Evolutionary conservation across 1,140 invertebrate species (phyloP).

Genomic region (Papilio polytes): DNA sequence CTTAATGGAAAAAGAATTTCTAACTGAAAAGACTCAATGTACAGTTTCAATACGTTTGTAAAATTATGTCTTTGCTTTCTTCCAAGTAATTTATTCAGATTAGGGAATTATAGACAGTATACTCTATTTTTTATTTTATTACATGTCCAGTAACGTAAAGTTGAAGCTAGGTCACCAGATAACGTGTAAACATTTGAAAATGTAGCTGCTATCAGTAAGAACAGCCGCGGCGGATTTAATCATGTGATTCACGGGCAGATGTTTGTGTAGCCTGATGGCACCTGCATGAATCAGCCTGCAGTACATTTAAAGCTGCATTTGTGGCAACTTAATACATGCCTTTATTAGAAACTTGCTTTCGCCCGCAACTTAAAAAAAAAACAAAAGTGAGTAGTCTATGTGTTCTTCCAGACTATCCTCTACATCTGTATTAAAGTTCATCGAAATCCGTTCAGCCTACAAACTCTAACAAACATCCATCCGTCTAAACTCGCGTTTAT

Average conservation of each 20-base stretch:
- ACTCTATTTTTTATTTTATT: no score
- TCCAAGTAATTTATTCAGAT: no score
- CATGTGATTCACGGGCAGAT: conserved; percentile 23
- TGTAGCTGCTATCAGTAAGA: not conserved
- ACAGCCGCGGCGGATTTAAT: not conserved
- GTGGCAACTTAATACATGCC: not conserved
- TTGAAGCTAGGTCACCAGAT: not conserved
- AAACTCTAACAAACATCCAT: no score
- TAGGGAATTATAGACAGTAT: no score
- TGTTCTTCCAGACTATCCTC: no score
- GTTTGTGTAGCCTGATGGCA: not conserved
- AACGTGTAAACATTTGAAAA: not conserved
- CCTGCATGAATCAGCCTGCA: conserved; percentile 9
- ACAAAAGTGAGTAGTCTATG: no score
- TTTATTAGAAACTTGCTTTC: no score
- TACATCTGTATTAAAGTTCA: no score
- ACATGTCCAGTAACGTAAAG: not conserved
- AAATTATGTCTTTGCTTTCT: no score
- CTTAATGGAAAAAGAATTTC: not conserved
- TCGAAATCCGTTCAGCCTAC: no score
- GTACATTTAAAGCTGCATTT: not conserved
- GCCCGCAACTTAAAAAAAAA: no score
- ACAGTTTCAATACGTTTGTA: not conserved
- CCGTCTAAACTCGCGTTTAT: no score
- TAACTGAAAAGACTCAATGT: not conserved